These are phyloP conservation scores for Torymus tubicola DNA, from an alignment of 2,888 invertebrate species.

Conservation along the genomic window DNA sequence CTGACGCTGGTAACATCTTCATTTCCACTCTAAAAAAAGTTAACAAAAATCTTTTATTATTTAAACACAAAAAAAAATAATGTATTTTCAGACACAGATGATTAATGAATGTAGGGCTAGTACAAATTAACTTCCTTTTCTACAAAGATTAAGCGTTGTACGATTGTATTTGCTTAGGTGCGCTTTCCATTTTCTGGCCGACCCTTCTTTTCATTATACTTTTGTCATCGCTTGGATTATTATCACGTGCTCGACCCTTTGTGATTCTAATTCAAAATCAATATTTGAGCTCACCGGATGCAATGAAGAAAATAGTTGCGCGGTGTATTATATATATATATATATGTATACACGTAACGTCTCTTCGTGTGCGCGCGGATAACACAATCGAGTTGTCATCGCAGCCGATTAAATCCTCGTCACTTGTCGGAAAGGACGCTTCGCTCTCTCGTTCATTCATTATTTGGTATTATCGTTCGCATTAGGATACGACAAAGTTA, in stretches of 20 bases:
- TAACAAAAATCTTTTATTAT: too few species aligned
- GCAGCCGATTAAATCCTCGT: conserved; percentile 27
- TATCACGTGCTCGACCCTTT: conserved; percentile 19
- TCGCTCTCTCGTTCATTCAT: not conserved
- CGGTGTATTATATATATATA: conserved; percentile 4
- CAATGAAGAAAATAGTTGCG: conserved; percentile 28
- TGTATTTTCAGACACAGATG: too few species aligned
- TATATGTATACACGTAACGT: too few species aligned
- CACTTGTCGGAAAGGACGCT: conserved; percentile 5
- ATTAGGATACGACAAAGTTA: not conserved
- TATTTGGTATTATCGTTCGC: not conserved
- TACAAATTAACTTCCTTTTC: too few species aligned
- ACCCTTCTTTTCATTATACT: too few species aligned
- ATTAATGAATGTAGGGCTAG: too few species aligned
- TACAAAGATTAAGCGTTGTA: too few species aligned
- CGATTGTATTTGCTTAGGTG: too few species aligned
- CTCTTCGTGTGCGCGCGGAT: not conserved
- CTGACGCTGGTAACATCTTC: too few species aligned
- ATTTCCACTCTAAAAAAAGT: too few species aligned
- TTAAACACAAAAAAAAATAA: too few species aligned
- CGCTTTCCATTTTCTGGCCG: too few species aligned
- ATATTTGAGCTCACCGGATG: conserved; percentile 25
- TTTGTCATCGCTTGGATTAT: not conserved
- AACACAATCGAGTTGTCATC: conserved; percentile 19
- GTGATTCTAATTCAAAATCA: conserved; percentile 42